These are phyloP conservation scores for western clawed frog (Xenopus tropicalis) DNA, from an alignment of 2,113 vertebrate species.

Conservation along the genomic window DNA sequence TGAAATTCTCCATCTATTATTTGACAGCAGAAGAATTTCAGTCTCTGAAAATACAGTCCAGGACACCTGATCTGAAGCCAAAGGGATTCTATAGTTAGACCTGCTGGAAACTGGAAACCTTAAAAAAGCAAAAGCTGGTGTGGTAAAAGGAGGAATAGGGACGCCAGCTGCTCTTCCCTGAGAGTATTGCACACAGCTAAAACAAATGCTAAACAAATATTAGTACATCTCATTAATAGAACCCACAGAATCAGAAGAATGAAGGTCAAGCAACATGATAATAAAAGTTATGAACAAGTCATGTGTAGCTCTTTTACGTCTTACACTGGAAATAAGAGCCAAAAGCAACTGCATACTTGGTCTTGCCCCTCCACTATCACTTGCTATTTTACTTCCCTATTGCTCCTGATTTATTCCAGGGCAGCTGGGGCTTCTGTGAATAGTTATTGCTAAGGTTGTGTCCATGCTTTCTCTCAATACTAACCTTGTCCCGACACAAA, in stretches of 20 bases:
- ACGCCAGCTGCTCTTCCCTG: background rate
- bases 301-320: no score
- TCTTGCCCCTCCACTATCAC: background rate
- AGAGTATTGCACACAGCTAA: conserved; percentile 4
- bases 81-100: conserved; percentile 31
- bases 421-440: conserved; percentile 10
- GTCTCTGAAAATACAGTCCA: conserved; percentile 20
- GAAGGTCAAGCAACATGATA: no score
- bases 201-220: background rate
- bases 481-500: conserved; percentile 30
- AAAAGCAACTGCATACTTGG: no score
- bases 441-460: background rate
- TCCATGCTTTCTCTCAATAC: background rate
- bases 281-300: no score
- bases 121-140: conserved; percentile 1
- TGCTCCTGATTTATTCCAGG: conserved; percentile 14
- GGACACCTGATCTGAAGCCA: conserved; percentile 19
- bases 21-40: conserved; percentile 29
- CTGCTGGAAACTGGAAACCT: background rate
- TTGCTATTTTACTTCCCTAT: background rate
- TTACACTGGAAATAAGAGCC: no score
- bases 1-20: conserved; percentile 32
- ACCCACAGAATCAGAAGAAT: no score
- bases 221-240: background rate
- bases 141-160: background rate